Evolutionary conservation across 2,797 vertebrate genomes (phyloP).

Genomic region (Hozukius guyotensis): DNA sequence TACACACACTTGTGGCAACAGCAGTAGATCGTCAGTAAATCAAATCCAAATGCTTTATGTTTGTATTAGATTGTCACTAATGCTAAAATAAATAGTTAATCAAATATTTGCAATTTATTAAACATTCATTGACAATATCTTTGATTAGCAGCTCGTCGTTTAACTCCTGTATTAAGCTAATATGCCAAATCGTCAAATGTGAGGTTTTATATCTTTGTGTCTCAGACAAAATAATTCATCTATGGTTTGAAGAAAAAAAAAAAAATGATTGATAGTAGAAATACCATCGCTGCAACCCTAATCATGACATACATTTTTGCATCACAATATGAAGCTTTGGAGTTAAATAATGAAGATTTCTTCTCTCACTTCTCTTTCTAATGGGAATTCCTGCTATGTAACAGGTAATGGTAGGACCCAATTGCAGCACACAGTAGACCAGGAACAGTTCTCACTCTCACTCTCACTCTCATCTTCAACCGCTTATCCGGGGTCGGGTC

Average conservation of each 20-base stretch:
- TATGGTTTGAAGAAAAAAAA: neutral
- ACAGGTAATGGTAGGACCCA: no score
- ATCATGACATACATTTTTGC: neutral
- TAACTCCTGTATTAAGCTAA: neutral
- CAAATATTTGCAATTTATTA: neutral
- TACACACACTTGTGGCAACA: neutral
- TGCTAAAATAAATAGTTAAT: neutral
- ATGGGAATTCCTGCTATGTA: neutral
- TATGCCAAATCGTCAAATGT: neutral
- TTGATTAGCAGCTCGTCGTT: neutral
- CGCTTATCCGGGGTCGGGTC: no score
- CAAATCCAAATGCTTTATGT: neutral
- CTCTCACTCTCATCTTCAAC: no score
- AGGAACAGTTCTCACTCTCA: no score
- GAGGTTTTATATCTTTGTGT: neutral
- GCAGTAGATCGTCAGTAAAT: neutral
- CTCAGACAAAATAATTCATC: neutral
- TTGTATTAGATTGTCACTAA: neutral
- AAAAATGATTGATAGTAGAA: neutral
- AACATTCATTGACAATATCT: neutral
- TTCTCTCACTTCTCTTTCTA: neutral
- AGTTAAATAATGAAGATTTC: neutral
- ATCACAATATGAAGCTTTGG: neutral
- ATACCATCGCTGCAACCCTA: neutral
- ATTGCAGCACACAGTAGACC: no score